Conservation (phyloP, 2,113 vertebrate species). For the Nothocercus nigrocapillus region DNA sequence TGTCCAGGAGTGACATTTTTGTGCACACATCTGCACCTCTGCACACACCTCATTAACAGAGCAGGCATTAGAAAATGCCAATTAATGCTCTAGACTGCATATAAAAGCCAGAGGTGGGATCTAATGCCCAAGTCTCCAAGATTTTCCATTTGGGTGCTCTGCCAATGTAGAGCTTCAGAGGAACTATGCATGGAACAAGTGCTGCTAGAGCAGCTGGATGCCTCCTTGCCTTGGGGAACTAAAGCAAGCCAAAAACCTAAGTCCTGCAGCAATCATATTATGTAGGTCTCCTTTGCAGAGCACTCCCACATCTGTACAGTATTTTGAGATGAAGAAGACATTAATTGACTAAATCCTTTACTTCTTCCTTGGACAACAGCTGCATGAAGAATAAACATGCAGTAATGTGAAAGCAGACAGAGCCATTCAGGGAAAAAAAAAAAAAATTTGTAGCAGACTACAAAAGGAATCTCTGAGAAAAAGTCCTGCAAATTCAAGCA, state of each 20-base stretch:
- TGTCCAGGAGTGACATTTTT: background rate
- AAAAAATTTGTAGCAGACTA: background rate
- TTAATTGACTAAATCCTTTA: background rate
- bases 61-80: background rate
- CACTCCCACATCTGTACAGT: rapidly evolving
- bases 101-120: background rate
- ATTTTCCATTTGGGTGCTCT: background rate
- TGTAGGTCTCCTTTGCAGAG: rapidly evolving
- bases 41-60: constrained; percentile 11
- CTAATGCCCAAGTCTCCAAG: background rate
- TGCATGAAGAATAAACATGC: background rate
- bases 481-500: background rate
- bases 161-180: background rate
- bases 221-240: rapidly evolving
- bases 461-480: background rate
- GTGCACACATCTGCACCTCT: background rate
- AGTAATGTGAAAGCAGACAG: background rate
- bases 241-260: rapidly evolving
- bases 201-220: rapidly evolving
- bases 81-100: background rate
- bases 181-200: background rate
- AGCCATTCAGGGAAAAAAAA: background rate
- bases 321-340: background rate
- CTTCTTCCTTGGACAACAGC: background rate
- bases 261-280: background rate